A percentile compares a stretch with the other conserved stretches of the same genome.
phyloP scores from a whole-genome alignment of 2,888 invertebrate species.

The Malthinus seriepunctatus region DNA sequence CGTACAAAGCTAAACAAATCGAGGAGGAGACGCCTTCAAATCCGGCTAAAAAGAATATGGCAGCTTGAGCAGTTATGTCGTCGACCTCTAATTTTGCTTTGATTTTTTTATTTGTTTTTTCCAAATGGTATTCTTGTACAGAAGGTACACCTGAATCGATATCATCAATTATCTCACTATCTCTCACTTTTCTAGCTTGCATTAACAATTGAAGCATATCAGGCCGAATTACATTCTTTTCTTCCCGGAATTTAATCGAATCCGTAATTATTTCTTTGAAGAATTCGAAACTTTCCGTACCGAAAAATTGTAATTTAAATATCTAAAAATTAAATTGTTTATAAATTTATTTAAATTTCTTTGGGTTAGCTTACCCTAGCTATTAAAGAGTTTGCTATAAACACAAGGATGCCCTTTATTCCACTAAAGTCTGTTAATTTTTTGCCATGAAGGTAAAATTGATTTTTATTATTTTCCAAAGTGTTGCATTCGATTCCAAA shows the following conservation, averaged over 20 bases:
- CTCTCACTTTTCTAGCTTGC: not conserved
- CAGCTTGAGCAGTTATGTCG: constrained; percentile 62
- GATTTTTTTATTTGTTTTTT: not conserved
- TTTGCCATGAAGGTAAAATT: not conserved
- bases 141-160: constrained; percentile 9
- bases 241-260: not conserved
- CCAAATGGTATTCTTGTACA: not conserved
- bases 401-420: not conserved
- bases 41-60: constrained; percentile 59
- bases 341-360: not conserved
- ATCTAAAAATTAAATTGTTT: not conserved
- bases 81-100: constrained; percentile 40
- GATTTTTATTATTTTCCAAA: not conserved
- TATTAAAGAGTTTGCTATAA: not conserved
- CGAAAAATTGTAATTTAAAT: not conserved
- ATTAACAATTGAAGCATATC: not conserved
- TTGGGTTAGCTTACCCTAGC: not conserved
- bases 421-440: not conserved
- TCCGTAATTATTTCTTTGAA: not conserved
- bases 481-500: not conserved
- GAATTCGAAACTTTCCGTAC: not conserved
- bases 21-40: constrained; percentile 57
- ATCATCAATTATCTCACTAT: not conserved
- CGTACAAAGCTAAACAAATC: constrained; percentile 59
- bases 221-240: not conserved